Evolutionary conservation across 2,888 invertebrate genomes (phyloP), one percentile per base, ranked within the genome.

Genomic region (Calliopum simillimum): DNA sequence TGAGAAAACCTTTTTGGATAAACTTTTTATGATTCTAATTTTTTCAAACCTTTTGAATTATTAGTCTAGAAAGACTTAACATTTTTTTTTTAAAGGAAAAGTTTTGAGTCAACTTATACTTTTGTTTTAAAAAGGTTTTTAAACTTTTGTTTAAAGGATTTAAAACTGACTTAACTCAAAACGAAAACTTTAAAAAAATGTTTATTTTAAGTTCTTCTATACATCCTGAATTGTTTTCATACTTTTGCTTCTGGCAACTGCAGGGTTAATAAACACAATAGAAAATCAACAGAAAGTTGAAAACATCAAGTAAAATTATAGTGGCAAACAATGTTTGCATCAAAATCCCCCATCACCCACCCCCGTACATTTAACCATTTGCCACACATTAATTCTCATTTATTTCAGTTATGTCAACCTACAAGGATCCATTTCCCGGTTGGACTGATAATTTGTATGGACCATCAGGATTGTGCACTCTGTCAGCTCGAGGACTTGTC

Each of bases 371-470:
- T 51, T n/a, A 53, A 21, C 53, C 67, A 67, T 69, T 65, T 63
- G 58, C 59, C 63, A 63, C 51, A 53, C 82, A 81, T 82, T 81
- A 81, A 81, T 81, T 81, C 80, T 81, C 79, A 81, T 81, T 81
- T 81, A 81, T 79, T 82, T 79, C 59, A 86, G 87, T 86, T 74
- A 81, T 86, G 79, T 86, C 86, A 78, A 86, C 85, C 73, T 86
- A 87, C 79, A 86, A 86, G 79, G 86, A 86, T 76, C 86, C 86
- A 71, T 78, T 86, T 73, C 86, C 87, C 74, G 86, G 87, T 71
- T 87, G 86, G 85, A 87, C 86, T 72, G 86, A 86, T 81, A 86
- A 86, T 80, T 80, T 86, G 76, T 86, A 87, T 77, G 86, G 86
- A 74, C 86, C 86, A 76, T 85, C 86, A 67, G 86, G 86, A 72